These are phyloP conservation scores for Falco berigora DNA, from an alignment of 2,797 vertebrate genomes.

Conservation along the genomic window DNA sequence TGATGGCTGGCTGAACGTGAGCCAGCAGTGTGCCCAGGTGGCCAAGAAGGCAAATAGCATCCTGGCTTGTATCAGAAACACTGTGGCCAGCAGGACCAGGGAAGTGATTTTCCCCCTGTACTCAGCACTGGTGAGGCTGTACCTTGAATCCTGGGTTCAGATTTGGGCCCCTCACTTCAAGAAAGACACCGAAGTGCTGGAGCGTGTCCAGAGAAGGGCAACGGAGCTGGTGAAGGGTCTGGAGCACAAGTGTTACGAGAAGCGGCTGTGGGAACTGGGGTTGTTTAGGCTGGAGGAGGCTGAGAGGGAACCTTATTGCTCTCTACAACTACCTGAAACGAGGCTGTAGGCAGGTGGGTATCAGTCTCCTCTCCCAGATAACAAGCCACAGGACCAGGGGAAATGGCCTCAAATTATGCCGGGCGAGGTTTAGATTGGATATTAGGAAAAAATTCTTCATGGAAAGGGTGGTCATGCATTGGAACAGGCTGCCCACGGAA, in stretches of 20 bases:
- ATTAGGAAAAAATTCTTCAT: too few species aligned
- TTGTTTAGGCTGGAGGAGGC: neutral
- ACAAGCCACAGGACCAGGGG: too few species aligned
- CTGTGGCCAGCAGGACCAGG: neutral
- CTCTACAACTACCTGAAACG: neutral
- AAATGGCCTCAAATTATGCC: too few species aligned
- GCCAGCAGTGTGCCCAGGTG: rapidly evolving
- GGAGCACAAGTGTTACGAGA: neutral
- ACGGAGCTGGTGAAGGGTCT: neutral
- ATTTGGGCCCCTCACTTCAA: neutral
- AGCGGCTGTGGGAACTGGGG: neutral
- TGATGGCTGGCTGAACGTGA: neutral
- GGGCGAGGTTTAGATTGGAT: neutral
- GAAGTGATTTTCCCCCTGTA: neutral
- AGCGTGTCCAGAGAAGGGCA: neutral
- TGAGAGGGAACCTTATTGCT: neutral
- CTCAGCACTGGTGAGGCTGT: neutral
- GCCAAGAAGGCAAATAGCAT: neutral
- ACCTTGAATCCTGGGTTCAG: neutral
- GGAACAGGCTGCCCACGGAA: too few species aligned
- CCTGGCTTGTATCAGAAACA: neutral
- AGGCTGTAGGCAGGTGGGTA: neutral
- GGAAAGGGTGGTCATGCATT: too few species aligned
- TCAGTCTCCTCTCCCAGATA: too few species aligned
- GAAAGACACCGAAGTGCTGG: neutral